Conservation (phyloP, 1,140 invertebrate genomes). For the Drosophila ficusphila region DNA sequence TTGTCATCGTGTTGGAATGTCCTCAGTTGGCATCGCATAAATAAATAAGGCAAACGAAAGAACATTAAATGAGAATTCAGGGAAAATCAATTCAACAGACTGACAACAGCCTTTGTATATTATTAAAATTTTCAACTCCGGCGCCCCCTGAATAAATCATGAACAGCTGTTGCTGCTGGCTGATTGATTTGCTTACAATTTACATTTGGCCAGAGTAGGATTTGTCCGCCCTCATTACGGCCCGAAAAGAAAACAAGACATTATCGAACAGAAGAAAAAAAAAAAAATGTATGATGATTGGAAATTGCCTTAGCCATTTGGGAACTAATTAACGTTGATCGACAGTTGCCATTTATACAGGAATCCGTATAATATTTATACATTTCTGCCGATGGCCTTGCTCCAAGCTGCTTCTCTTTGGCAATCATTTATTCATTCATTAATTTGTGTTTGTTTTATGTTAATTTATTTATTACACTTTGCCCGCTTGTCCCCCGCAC, state of each 20-base stretch:
- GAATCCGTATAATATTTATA: slow-evolving; percentile 66
- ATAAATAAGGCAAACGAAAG: slow-evolving; percentile 38
- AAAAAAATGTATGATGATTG: slow-evolving; percentile 20
- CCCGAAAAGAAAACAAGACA: slow-evolving; percentile 1
- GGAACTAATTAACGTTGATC: slow-evolving; percentile 75
- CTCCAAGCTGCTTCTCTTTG: slow-evolving; percentile 1
- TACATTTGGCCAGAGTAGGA: slow-evolving; percentile 43
- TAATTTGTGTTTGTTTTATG: slow-evolving; percentile 81
- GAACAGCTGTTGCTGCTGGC: slow-evolving; percentile 48
- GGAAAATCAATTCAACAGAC: slow-evolving; percentile 65
- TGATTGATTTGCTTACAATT: slow-evolving; percentile 61
- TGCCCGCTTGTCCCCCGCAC: slow-evolving; percentile 28
- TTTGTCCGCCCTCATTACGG: slow-evolving; percentile 24
- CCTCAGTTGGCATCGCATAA: slow-evolving; percentile 21
- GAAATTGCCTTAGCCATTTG: slow-evolving; percentile 54
- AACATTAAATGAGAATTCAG: slow-evolving; percentile 47
- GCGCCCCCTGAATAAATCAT: slow-evolving; percentile 38
- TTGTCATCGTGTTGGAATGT: slow-evolving; percentile 7
- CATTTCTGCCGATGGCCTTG: background rate
- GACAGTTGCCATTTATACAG: slow-evolving; percentile 71
- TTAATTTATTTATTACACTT: slow-evolving; percentile 77
- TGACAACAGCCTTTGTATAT: slow-evolving; percentile 43
- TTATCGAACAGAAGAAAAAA: background rate
- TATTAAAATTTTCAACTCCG: slow-evolving; percentile 50
- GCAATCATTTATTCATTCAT: slow-evolving; percentile 80